Evolutionary conservation across 2,888 invertebrate genomes (phyloP), one percentile per base, ranked within the genome.

Genomic region (Bruchidius siliquastri): DNA sequence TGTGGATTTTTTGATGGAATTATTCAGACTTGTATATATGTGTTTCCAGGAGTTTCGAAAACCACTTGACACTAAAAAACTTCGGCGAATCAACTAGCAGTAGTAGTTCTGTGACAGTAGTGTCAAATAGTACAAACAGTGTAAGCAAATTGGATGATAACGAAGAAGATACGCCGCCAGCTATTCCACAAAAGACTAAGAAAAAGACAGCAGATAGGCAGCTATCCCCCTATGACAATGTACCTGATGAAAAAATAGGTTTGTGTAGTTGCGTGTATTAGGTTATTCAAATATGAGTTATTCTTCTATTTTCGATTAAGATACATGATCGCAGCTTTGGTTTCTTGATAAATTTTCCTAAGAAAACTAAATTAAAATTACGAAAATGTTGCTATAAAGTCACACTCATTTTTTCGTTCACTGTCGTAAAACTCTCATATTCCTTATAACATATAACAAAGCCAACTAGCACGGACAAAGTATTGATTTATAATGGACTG

Each of bases 211-310:
- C 49, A 18, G 90, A 91, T 75, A 88, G 91, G 75, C 88, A 90
- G 74, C 88, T 90, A 69, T 92, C 92, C 66, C 92, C 92, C 74
- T 93, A 93, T 83, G 93, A 94, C 86, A 92, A 93, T 83, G 90
- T 92, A 79, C 85, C 86, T 78, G 85, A 86, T 72, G 83, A 83
- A 74, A 83, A 80, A 77, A 77, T 81, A 72, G 82, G 83, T 83
- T 74, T 80, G 49, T 49, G 8, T 30, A 30, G 3, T 3, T 30
- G 3, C 30, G 30, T 30, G 30, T n/a, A n/a, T n/a, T n/a, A n/a
- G n/a, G n/a, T n/a, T n/a, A n/a, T n/a, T n/a, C n/a, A n/a, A n/a
- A n/a, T n/a, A n/a, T n/a, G n/a, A n/a, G n/a, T n/a, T n/a, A n/a
- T n/a, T n/a, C n/a, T n/a, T n/a, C n/a, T n/a, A n/a, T n/a, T n/a